Base-by-base conservation (phyloP, 2,113 vertebrate genomes). In the Pavo muticus region DNA sequence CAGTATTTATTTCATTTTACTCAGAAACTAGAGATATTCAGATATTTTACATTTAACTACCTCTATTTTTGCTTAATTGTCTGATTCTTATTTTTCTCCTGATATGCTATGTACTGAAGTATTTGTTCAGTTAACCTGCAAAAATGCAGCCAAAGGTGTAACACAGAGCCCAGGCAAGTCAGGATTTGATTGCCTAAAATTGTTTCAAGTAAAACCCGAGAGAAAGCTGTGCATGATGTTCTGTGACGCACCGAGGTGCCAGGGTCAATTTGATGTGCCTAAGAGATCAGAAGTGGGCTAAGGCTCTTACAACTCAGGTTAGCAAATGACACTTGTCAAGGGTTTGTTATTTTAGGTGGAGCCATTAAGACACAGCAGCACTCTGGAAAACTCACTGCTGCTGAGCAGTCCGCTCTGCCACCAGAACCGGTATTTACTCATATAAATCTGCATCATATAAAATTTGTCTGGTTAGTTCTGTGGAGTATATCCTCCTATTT, bases 401-500 rank as follows among this genome's bases (percentile, higher is more conserved):
- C 54, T 57, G 42, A 73, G 21, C 5, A 82, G n/a, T 39, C 21
- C 13, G 6, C 16, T 57, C 7, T 69, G 69, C 24, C 45, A 83
- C 42, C 14, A 88, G 72, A 80, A 77, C 16, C 19, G 47, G 45
- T 67, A 86, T 50, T 88, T 71, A 42, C 52, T 35, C 52, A 67
- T 25, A 64, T 44, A 68, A 90, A 64, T 71, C 7, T 0, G 0
- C 24, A 68, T 56, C 3, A 19, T 44, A 27, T 14, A n/a, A 0
- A 79, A 70, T 63, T 79, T 48, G 2, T 39, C 54, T 83, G 2
- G 21, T 42, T 14, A 45, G 54, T 42, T 87, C 59, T 89, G n/a
- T 14, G 1, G 1, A 83, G 25, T 39, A 80, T 74, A 19, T 35
- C 69, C 56, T 80, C 42, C 40, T 69, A 0, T 72, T 83, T 67